A percentile compares a stretch with the other conserved stretches of the same genome.
phyloP scores from a whole-genome alignment of 2,113 vertebrate species.

The Gila orcuttii region DNA sequence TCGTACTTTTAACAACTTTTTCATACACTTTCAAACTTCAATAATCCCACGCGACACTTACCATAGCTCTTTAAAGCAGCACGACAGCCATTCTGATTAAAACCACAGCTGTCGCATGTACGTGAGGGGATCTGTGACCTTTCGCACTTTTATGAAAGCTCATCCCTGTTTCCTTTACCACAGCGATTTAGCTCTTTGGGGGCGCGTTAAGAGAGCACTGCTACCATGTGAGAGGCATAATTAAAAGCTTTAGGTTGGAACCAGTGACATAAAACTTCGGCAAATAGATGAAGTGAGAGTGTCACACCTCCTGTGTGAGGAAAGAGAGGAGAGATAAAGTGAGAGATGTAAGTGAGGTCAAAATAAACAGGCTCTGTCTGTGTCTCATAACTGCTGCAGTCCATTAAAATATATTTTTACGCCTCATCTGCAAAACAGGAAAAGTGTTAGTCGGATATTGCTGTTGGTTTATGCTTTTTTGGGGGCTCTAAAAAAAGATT shows the following conservation, averaged over 20 bases:
- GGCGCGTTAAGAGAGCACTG: neutral
- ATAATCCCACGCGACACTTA: neutral
- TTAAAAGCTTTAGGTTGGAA: slow-evolving; percentile 55
- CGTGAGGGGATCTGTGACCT: slow-evolving; percentile 33
- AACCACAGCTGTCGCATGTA: slow-evolving; percentile 31
- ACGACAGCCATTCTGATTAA: slow-evolving; percentile 18
- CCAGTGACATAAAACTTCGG: slow-evolving; percentile 44
- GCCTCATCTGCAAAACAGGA: slow-evolving; percentile 26
- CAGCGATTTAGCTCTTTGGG: slow-evolving; percentile 29
- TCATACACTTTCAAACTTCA: neutral
- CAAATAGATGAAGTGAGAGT: slow-evolving; percentile 15
- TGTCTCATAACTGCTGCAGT: slow-evolving; percentile 40
- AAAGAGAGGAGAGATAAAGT: neutral
- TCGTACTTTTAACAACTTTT: neutral
- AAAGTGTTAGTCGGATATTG: slow-evolving; percentile 1
- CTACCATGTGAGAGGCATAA: slow-evolving; percentile 46
- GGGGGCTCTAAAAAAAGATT: neutral
- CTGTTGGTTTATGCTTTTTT: neutral
- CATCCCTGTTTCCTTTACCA: slow-evolving; percentile 52
- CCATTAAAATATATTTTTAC: slow-evolving; percentile 34
- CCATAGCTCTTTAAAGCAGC: neutral
- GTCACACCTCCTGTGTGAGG: neutral
- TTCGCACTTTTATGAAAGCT: slow-evolving; percentile 14
- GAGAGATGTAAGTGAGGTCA: neutral
- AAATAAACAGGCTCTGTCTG: slow-evolving; percentile 1